phyloP scores from a whole-genome alignment of 2,797 vertebrate genomes.

The Molossus alvarezi region DNA sequence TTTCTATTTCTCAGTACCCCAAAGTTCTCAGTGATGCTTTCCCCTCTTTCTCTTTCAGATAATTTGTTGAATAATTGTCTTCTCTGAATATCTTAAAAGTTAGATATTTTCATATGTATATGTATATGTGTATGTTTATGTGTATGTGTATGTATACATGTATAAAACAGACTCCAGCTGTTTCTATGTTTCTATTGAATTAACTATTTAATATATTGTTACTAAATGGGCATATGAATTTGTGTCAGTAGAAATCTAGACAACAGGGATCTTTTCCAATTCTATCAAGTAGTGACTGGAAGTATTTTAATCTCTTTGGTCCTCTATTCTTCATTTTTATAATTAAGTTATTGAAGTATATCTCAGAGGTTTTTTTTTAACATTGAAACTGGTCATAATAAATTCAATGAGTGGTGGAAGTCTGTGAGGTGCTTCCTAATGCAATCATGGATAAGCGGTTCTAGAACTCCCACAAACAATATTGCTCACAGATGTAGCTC shows the following conservation, averaged over 20 bases:
- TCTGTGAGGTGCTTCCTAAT: neutral
- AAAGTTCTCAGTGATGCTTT: neutral
- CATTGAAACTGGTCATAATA: neutral
- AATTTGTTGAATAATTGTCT: neutral
- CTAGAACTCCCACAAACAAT: neutral
- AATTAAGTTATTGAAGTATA: neutral
- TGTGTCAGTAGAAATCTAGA: neutral
- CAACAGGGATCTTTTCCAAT: neutral
- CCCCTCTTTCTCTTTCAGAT: neutral
- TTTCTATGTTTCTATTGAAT: neutral
- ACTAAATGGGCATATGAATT: neutral
- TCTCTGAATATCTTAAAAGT: constrained; percentile 12
- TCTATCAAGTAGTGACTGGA: neutral
- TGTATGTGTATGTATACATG: neutral
- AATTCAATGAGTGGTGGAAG: neutral
- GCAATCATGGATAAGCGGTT: neutral
- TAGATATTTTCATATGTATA: neutral
- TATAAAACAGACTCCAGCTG: neutral
- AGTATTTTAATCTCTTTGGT: neutral
- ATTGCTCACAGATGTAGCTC: neutral
- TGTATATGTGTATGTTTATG: too few species aligned
- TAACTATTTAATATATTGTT: neutral
- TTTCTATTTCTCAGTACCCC: neutral
- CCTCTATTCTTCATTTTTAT: neutral
- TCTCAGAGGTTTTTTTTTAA: neutral